phyloP scores from a whole-genome alignment of 2,888 invertebrate species.

The Linnaemya vulpina region DNA sequence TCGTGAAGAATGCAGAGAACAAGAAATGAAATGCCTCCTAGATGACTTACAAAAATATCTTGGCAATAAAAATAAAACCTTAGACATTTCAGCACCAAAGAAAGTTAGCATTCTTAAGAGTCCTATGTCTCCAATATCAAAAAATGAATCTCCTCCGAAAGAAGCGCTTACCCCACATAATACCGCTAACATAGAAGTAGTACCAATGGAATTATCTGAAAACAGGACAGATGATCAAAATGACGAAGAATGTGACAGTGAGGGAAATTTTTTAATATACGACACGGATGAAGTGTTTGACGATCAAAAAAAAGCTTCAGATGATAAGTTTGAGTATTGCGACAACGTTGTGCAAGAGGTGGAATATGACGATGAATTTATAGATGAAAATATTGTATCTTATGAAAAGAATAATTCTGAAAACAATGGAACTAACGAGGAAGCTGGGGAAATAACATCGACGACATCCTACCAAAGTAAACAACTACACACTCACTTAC shows the following conservation, averaged over 20 bases:
- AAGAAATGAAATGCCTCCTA: slow-evolving; percentile 76
- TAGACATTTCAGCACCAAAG: neutral
- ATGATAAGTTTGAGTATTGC: neutral
- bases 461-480: slow-evolving; percentile 63
- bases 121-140: neutral
- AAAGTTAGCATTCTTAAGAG: neutral
- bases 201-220: slow-evolving; percentile 29
- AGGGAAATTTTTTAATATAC: slow-evolving; percentile 59
- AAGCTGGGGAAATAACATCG: slow-evolving; percentile 42
- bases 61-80: slow-evolving; percentile 35
- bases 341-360: slow-evolving; percentile 6
- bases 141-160: neutral
- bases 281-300: slow-evolving; percentile 51
- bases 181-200: slow-evolving; percentile 16
- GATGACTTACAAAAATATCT: slow-evolving; percentile 78
- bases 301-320: slow-evolving; percentile 11
- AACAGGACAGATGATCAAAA: slow-evolving; percentile 13
- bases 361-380: slow-evolving; percentile 49
- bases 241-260: slow-evolving; percentile 55
- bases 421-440: slow-evolving; percentile 60
- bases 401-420: slow-evolving; percentile 59
- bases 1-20: slow-evolving; percentile 76
- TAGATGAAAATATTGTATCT: slow-evolving; percentile 23
- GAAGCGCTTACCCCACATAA: neutral
- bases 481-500: too few species aligned